phyloP scores from a whole-genome alignment of 2,797 vertebrate genomes.

The Cheirogaleus major region DNA sequence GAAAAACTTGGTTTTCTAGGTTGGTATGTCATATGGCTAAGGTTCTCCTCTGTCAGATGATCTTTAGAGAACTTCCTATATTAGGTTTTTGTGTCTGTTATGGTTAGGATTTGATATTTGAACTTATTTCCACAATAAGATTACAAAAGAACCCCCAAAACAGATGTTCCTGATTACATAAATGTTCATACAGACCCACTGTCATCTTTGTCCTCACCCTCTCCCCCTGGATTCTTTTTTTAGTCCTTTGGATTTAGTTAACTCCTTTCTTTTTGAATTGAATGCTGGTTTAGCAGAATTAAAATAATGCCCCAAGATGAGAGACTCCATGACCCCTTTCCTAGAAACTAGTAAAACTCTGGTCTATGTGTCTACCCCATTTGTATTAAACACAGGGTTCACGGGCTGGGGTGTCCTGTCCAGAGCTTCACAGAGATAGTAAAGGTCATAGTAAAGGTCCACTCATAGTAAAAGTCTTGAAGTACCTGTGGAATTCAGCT shows the following conservation, averaged over 20 bases:
- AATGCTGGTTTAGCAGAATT: constrained; percentile 36
- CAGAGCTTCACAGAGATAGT: background rate
- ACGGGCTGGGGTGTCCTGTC: background rate
- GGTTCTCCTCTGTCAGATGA: background rate
- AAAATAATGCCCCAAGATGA: background rate
- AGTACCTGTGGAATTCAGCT: background rate
- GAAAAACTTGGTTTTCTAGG: background rate
- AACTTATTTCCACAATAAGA: constrained; percentile 34
- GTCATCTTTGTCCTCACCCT: background rate
- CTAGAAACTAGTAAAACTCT: background rate
- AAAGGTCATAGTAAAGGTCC: no score
- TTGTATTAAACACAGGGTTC: background rate
- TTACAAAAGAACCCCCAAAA: background rate
- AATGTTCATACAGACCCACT: background rate
- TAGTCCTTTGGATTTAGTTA: background rate
- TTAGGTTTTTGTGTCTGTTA: background rate
- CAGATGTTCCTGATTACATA: constrained; percentile 38
- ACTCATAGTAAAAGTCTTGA: no score
- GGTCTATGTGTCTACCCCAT: background rate
- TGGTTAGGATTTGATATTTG: constrained; percentile 36
- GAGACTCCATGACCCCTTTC: background rate
- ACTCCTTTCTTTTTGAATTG: background rate
- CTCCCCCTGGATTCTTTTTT: background rate
- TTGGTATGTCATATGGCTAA: background rate
- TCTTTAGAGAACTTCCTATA: background rate